Evolutionary conservation across 2,797 vertebrate genomes (phyloP), one percentile per base, ranked within the genome.

Genomic region (Crax fasciolata): DNA sequence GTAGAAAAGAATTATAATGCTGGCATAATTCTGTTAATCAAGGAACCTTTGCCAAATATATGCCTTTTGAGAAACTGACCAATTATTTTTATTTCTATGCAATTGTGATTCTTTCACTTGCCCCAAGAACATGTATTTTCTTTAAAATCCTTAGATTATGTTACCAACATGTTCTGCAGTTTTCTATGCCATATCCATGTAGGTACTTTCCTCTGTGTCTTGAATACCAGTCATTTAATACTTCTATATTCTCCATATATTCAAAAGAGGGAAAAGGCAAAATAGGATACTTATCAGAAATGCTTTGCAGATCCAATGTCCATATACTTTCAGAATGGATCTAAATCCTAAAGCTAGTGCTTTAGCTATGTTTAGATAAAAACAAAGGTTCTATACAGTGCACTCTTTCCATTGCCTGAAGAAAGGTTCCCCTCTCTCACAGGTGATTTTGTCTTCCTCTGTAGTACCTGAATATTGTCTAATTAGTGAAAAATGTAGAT

Each of bases 61-160:
- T 1, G 4, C 24, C 49, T 80, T 84, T 84, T 73, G 32, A 66
- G 39, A 10, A 84, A 44, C 43, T 21, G 48, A 32, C 17, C 71
- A 43, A n/a, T 86, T 91, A 52, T 44, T 91, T 94, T 78, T 81
- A 59, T 76, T 90, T 39, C n/a, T 91, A 76, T 90, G 67, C 63
- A 76, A 71, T 16, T 54, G 23, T 2, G 3, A 54, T 67, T 85
- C 35, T 91, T 92, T 75, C 49, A 51, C n/a, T 73, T 92, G 17
- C 49, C 72, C 84, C 80, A 54, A 84, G 79, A 74, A 18, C 13
- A 38, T 16, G 3, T 43, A 16, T 87, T 76, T 78, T 75, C 35
- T 65, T 86, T 63, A 46, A 66, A 87, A 72, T 48, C 23, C 32
- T 79, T 71, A 59, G 28, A n/a, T 54, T 71, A 79, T 35, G 6